A percentile compares a stretch with the other conserved stretches of the same genome.
Evolutionary conservation across 1,140 invertebrate species (phyloP).

Genomic region (Papilio polyxenes): DNA sequence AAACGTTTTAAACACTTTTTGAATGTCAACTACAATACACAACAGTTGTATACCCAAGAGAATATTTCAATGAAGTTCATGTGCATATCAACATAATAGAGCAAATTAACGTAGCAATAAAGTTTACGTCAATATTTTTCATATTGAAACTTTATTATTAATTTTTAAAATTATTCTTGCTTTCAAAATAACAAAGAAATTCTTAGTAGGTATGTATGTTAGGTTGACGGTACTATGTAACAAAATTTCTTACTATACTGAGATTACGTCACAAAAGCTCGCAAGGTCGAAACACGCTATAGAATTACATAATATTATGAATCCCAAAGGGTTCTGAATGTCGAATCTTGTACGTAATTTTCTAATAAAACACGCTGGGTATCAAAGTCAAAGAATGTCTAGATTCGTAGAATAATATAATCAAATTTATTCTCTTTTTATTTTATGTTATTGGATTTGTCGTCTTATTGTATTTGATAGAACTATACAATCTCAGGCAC

Average conservation of each 20-base stretch:
- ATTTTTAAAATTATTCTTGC: background rate
- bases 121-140: background rate
- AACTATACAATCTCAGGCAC: background rate
- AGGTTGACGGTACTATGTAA: background rate
- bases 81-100: background rate
- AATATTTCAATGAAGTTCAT: too few species aligned
- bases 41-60: too few species aligned
- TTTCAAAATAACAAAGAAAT: background rate
- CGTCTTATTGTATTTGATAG: background rate
- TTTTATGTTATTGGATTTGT: slow-evolving; percentile 6
- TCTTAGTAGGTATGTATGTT: background rate
- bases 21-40: too few species aligned
- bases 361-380: background rate
- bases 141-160: background rate
- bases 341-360: background rate
- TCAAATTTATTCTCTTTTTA: background rate
- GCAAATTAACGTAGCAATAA: background rate
- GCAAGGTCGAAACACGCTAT: background rate
- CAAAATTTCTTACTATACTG: background rate
- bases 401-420: background rate
- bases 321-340: background rate
- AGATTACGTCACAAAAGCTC: background rate
- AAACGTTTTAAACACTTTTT: too few species aligned
- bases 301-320: background rate
- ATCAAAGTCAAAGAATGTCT: background rate